Evolutionary conservation across 2,113 vertebrate species (phyloP).

Genomic region (Vimba vimba): DNA sequence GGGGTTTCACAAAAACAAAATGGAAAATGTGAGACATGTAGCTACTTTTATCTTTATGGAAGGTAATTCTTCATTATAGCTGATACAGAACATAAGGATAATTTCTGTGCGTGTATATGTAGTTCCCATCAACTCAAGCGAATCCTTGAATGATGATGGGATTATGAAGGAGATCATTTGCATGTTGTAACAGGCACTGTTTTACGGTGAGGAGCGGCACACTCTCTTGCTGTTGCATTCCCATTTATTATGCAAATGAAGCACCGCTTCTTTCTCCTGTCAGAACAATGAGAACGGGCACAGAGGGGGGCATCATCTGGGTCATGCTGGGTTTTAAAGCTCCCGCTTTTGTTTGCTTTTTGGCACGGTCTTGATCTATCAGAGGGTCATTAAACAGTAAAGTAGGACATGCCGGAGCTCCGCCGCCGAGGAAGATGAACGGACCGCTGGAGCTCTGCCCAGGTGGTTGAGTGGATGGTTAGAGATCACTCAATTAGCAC

Average conservation of each 20-base stretch:
- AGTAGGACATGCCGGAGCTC: conserved; percentile 45
- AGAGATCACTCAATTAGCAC: conserved; percentile 35
- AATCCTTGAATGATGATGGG: conserved; percentile 34
- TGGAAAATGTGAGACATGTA: too few species aligned
- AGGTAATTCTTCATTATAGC: too few species aligned
- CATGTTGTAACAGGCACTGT: conserved; percentile 35
- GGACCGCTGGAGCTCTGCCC: conserved; percentile 26
- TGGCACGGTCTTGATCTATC: conserved; percentile 39
- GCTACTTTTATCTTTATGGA: too few species aligned
- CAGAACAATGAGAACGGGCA: conserved; percentile 39
- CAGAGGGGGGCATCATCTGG: conserved; percentile 43
- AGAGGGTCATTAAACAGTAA: conserved; percentile 43
- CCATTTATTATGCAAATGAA: conserved; percentile 44
- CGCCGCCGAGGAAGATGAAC: conserved; percentile 16
- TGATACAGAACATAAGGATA: neutral
- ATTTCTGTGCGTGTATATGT: conserved; percentile 9
- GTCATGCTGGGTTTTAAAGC: conserved; percentile 43
- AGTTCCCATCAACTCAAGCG: conserved; percentile 37
- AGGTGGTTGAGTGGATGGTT: conserved; percentile 28
- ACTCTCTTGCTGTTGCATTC: conserved; percentile 37
- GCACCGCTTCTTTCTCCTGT: conserved; percentile 19
- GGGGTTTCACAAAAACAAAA: too few species aligned
- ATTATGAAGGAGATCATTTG: conserved; percentile 44
- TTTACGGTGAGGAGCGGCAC: conserved; percentile 1
- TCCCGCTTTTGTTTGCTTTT: conserved; percentile 37